Conservation (phyloP, 2,888 invertebrate genomes). For the Halictus quadricinctus region DNA sequence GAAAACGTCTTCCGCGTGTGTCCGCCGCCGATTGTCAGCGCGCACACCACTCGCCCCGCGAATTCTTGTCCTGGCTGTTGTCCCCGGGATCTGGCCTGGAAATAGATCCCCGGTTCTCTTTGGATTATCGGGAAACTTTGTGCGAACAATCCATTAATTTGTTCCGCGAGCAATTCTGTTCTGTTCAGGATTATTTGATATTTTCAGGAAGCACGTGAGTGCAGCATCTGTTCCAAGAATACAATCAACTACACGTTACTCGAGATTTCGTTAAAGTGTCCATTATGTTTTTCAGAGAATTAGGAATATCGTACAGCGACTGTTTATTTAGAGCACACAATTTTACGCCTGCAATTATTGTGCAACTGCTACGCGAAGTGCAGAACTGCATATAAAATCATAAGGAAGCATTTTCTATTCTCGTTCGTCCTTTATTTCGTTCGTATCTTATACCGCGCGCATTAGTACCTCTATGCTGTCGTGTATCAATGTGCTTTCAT, state of each 20-base stretch:
- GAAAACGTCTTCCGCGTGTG: constrained; percentile 2
- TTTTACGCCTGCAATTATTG: neutral
- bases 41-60: neutral
- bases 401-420: neutral
- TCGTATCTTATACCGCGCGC: neutral
- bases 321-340: neutral
- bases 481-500: neutral
- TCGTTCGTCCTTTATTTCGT: neutral
- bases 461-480: neutral
- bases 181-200: neutral
- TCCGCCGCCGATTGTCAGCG: neutral
- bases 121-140: neutral
- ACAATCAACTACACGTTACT: neutral
- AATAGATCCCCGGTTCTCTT: neutral
- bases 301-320: neutral
- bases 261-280: neutral
- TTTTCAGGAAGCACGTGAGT: neutral
- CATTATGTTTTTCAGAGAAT: neutral
- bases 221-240: neutral
- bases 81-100: neutral
- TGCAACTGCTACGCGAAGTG: neutral
- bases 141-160: no score
- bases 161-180: no score
- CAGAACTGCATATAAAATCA: neutral
- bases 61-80: constrained; percentile 1